Base-by-base conservation (phyloP, 2,888 invertebrate genomes). In the Asteroscopus sphinx region DNA sequence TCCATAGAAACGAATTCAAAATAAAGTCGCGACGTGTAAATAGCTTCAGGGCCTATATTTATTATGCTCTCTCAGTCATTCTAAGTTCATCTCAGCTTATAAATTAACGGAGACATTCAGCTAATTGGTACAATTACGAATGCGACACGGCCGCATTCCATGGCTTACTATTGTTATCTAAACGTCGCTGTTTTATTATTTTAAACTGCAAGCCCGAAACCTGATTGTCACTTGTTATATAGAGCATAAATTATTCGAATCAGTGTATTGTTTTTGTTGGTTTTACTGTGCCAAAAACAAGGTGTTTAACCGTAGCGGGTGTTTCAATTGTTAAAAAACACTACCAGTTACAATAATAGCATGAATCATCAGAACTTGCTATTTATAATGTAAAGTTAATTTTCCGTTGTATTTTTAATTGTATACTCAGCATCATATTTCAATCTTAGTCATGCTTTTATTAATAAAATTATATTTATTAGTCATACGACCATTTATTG, bases 101-200 rank as follows among this genome's bases (percentile, higher is more conserved):
- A 82, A 87, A 90, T 90, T 89, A 89, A 83, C 77, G 77, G 76
- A 86, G 84, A 84, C 83, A 80, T 87, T 84, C 79, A 72, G 82
- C 84, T 91, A 90, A 92, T 91, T 91, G 90, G 80, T 68, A 81
- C 86, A 90, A 91, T 91, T 88, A 88, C 77, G 73, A 79, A 82
- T 76, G 82, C 79, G 83, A 80, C 82, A 82, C 82, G 87, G 76
- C 80, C 85, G 85, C 91, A 90, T 90, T 86, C 86, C 80, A 52
- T 62, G 71, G 69, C 61, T 68, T 66, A 65, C 73, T 71, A 79
- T 61, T 70, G 74, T 76, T 77, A 77, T 79, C 76, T 79, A 73
- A 80, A 76, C 68, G 73, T 61, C 47, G 61, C 54, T 40, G 67
- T 77, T 82, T 78, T 74, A 80, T 77, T 80, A 80, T 80, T 75